Evolutionary conservation across 1,140 invertebrate species (phyloP).

Genomic region (Halyomorpha halys): DNA sequence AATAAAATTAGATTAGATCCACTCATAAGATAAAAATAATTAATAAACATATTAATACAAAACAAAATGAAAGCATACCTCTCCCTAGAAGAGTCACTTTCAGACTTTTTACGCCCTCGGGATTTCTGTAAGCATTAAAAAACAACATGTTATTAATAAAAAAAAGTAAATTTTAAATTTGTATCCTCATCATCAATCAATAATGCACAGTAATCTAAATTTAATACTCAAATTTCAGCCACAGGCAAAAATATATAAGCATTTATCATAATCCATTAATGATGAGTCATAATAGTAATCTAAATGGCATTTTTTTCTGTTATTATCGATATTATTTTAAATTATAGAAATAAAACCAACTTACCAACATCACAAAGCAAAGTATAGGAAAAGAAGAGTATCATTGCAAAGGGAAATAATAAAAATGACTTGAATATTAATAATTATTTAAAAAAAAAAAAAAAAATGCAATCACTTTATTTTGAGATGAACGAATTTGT

Average conservation of each 20-base stretch:
- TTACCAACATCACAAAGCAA: background rate
- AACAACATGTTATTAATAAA: background rate
- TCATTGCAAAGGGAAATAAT: constrained; percentile 18
- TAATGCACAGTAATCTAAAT: background rate
- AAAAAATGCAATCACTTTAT: constrained; percentile 11
- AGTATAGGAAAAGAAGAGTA: background rate
- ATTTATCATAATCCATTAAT: background rate
- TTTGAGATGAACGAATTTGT: constrained; percentile 19
- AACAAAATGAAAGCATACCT: constrained; percentile 16
- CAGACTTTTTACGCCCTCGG: constrained; percentile 12
- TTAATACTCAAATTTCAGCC: background rate
- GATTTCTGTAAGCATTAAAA: constrained; percentile 27
- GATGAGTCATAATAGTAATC: too few relatives aligned
- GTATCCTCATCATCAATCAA: too few relatives aligned
- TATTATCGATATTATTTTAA: background rate
- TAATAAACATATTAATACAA: too few relatives aligned
- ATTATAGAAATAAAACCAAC: background rate
- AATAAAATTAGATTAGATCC: too few relatives aligned
- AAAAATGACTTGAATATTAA: background rate
- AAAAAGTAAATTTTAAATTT: too few relatives aligned
- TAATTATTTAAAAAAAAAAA: background rate
- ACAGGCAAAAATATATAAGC: background rate
- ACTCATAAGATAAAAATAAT: too few relatives aligned
- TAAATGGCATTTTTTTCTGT: too few relatives aligned
- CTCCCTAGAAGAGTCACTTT: constrained; percentile 25